These are phyloP conservation scores for Ptilonorhynchus violaceus DNA, from an alignment of 2,113 vertebrate species.

Conservation along the genomic window DNA sequence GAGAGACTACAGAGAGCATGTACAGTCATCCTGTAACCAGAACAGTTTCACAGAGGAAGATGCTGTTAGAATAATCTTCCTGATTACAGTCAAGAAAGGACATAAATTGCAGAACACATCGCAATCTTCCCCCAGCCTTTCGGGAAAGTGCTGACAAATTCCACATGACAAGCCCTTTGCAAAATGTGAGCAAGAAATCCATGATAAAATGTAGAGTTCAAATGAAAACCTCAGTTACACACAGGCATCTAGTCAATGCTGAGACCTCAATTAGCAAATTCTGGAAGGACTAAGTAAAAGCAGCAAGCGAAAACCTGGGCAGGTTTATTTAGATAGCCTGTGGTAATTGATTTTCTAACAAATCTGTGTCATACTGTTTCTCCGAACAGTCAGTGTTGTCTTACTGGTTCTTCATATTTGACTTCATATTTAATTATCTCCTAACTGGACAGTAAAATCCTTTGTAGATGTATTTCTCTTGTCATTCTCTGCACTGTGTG, in stretches of 20 bases:
- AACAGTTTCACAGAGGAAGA: background rate
- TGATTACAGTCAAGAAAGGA: background rate
- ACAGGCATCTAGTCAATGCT: background rate
- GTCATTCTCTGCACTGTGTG: background rate
- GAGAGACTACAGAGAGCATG: background rate
- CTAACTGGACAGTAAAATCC: background rate
- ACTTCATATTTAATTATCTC: background rate
- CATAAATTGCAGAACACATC: background rate
- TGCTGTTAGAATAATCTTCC: conserved; percentile 3
- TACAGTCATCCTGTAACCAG: background rate
- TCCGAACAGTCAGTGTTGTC: background rate
- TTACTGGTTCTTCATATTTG: background rate
- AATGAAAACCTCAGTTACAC: background rate
- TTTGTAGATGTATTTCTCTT: background rate
- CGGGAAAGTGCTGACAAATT: background rate
- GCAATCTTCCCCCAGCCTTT: background rate
- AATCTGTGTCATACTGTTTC: background rate
- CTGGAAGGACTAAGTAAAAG: background rate
- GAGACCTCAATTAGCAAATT: background rate
- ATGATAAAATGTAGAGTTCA: background rate
- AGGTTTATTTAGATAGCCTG: background rate
- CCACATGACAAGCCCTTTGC: background rate
- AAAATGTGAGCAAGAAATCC: background rate
- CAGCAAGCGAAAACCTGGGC: background rate
- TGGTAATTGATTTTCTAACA: background rate